phyloP scores from a whole-genome alignment of 2,888 invertebrate genomes.

The Sesia bembeciformis region DNA sequence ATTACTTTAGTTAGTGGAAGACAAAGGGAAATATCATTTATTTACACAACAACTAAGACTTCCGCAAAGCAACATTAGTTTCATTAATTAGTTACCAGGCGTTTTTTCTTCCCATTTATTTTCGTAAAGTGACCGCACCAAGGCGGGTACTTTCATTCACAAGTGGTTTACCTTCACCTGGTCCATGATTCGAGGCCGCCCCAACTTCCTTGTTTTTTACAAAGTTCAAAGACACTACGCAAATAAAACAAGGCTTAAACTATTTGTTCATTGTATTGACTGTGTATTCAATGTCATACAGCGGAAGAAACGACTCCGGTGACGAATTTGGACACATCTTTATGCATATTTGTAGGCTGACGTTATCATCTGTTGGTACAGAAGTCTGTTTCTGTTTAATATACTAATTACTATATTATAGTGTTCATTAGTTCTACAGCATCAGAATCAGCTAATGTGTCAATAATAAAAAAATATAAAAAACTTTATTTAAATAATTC shows the following conservation, averaged over 20 bases:
- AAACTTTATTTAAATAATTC: too few species aligned
- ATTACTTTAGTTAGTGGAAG: too few species aligned
- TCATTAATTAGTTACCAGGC: background rate
- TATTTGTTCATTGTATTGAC: background rate
- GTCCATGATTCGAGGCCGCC: background rate
- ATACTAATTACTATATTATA: too few species aligned
- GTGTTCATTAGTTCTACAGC: too few species aligned
- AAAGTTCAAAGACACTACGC: slow-evolving; percentile 5
- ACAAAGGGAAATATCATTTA: too few species aligned
- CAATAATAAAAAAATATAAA: too few species aligned
- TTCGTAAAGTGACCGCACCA: background rate
- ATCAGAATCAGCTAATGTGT: too few species aligned
- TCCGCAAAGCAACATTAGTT: background rate
- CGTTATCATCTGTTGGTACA: too few species aligned
- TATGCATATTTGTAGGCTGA: too few species aligned
- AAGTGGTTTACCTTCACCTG: background rate
- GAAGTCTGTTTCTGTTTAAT: too few species aligned
- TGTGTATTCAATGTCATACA: background rate
- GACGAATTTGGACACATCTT: too few species aligned
- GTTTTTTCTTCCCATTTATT: background rate
- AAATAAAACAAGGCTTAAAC: background rate
- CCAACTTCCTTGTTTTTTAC: slow-evolving; percentile 5
- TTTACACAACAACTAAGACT: background rate
- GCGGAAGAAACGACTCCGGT: too few species aligned
- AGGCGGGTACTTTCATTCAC: background rate